These are phyloP conservation scores for Apamea crenata DNA, from an alignment of 2,888 invertebrate species.

Conservation along the genomic window DNA sequence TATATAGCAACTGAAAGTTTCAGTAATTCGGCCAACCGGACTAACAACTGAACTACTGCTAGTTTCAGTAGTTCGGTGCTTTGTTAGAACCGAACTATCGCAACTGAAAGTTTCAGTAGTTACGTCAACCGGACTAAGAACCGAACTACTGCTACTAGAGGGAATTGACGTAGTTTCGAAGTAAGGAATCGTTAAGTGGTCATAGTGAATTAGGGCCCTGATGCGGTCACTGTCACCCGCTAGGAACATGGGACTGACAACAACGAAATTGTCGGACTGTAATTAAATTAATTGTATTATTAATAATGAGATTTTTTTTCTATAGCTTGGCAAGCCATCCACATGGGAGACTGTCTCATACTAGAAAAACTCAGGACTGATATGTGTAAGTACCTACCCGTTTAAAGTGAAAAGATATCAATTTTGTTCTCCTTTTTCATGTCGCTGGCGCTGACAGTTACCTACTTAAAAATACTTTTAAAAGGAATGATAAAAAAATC, in stretches of 20 bases:
- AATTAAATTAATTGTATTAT: background rate
- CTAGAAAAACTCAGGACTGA: fast-evolving
- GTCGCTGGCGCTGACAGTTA: no score
- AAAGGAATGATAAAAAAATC: no score
- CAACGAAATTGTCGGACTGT: background rate
- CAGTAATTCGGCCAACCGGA: no score
- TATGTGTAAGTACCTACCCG: background rate
- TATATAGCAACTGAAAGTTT: no score
- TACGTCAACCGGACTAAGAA: no score
- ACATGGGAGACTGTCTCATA: constrained; percentile 30
- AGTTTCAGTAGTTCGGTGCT: no score
- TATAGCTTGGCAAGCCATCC: constrained; percentile 19
- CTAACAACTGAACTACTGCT: no score
- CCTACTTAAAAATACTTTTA: background rate
- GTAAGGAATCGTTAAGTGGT: background rate
- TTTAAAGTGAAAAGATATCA: background rate
- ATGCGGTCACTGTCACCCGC: background rate
- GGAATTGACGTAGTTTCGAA: background rate
- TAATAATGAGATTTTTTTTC: background rate
- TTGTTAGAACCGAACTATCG: no score
- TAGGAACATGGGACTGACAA: background rate
- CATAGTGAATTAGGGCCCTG: no score
- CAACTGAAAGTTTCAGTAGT: no score
- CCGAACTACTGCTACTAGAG: no score
- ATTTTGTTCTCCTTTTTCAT: background rate